These are phyloP conservation scores for Lasius platythorax DNA, from an alignment of 2,888 invertebrate genomes.

Conservation along the genomic window DNA sequence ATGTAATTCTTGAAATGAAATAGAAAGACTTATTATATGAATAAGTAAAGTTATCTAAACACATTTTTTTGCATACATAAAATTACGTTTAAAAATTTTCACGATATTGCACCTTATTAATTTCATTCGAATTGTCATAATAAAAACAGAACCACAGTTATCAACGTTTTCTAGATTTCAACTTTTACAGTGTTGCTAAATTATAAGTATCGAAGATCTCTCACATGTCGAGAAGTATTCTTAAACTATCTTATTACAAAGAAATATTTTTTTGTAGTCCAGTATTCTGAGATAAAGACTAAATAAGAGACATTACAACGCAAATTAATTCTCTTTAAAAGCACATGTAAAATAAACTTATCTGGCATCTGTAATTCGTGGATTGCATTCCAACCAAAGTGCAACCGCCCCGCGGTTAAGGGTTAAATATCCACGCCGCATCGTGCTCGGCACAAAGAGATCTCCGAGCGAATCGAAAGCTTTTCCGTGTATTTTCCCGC, in stretches of 20 bases:
- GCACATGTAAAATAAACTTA: slow-evolving; percentile 30
- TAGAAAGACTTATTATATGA: too few species aligned
- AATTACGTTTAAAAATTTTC: too few species aligned
- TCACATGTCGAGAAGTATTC: too few species aligned
- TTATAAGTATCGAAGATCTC: not conserved
- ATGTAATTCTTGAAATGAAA: too few species aligned
- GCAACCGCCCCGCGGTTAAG: slow-evolving; percentile 31
- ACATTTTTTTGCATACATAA: too few species aligned
- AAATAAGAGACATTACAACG: not conserved
- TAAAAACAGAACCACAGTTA: too few species aligned
- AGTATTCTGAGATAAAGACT: not conserved
- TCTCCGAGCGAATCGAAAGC: slow-evolving; percentile 49
- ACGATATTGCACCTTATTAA: too few species aligned
- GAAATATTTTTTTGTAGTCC: not conserved
- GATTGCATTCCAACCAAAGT: slow-evolving; percentile 25
- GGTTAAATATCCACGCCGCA: slow-evolving; percentile 39
- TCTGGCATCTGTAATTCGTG: slow-evolving; percentile 39
- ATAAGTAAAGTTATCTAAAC: too few species aligned
- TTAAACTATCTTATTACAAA: not conserved
- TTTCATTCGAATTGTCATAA: too few species aligned
- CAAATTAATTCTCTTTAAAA: slow-evolving; percentile 19
- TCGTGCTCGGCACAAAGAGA: slow-evolving; percentile 36
- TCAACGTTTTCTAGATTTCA: too few species aligned
- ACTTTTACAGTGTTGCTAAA: not conserved
- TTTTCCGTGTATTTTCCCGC: slow-evolving; percentile 55